Evolutionary conservation across 1,140 invertebrate genomes (phyloP).

Genomic region (Heterodera carotae): DNA sequence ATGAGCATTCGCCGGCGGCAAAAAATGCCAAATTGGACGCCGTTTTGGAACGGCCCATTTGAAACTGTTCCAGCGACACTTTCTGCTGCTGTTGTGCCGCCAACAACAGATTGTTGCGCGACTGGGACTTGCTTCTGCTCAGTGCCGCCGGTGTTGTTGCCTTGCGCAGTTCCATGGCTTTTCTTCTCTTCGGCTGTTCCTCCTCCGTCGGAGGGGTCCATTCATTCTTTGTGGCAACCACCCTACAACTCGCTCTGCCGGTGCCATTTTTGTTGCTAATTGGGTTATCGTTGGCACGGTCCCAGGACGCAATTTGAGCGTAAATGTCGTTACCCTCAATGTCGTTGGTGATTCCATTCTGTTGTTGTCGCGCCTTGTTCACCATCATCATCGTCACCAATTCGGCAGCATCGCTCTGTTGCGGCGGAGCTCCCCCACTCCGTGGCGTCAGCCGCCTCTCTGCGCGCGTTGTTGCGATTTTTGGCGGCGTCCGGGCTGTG

Average conservation of each 20-base stretch:
- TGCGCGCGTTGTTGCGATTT: neutral
- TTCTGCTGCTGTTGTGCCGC: constrained; percentile 19
- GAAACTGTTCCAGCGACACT: constrained; percentile 19
- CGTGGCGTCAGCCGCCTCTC: neutral
- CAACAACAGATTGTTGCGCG: constrained; percentile 21
- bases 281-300: neutral
- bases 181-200: constrained; percentile 16
- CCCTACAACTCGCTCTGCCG: neutral
- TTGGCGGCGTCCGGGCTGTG: neutral
- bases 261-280: neutral
- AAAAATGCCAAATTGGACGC: constrained; percentile 25
- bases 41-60: constrained; percentile 34
- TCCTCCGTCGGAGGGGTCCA: constrained; percentile 1
- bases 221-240: neutral
- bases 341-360: neutral
- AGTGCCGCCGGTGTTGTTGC: no score
- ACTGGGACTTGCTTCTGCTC: constrained; percentile 39
- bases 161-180: neutral
- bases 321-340: neutral
- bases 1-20: neutral
- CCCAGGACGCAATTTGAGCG: neutral
- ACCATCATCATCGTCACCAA: neutral
- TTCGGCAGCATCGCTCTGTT: neutral
- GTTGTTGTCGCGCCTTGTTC: neutral
- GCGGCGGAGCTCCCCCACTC: neutral